Percentiles rank a stretch among this genome's conserved stretches.
phyloP scores from a whole-genome alignment of 2,888 invertebrate species.

The Acronicta aceris region DNA sequence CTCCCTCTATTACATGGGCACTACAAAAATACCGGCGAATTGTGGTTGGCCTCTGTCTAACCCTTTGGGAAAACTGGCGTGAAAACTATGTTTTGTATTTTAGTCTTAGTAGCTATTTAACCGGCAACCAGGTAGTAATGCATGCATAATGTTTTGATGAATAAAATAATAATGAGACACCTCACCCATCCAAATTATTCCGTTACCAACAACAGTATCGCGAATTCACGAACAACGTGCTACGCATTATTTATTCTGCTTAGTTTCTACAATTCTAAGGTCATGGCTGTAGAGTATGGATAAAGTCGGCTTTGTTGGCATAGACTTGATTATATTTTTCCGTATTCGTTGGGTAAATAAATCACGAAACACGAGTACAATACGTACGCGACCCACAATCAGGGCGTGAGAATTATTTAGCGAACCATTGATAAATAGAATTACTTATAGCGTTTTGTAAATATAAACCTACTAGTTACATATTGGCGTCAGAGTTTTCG shows the following conservation, averaged over 20 bases:
- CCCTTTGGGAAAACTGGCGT: too few relatives aligned
- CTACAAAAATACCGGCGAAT: too few relatives aligned
- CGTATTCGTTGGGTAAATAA: constrained; percentile 33
- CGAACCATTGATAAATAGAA: constrained; percentile 2
- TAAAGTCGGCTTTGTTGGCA: constrained; percentile 31
- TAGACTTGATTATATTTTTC: constrained; percentile 14
- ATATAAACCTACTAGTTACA: too few relatives aligned
- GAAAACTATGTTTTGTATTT: too few relatives aligned
- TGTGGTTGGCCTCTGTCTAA: too few relatives aligned
- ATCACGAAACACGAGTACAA: constrained; percentile 20
- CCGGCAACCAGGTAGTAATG: constrained; percentile 7
- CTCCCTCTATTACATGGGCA: too few relatives aligned
- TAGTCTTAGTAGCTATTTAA: neutral
- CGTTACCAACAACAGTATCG: constrained; percentile 21
- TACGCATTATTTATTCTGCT: constrained; percentile 36
- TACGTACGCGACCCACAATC: constrained; percentile 5
- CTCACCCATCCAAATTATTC: constrained; percentile 13
- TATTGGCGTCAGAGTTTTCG: too few relatives aligned
- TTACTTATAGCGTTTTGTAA: neutral
- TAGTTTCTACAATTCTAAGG: constrained; percentile 39
- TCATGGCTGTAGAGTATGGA: constrained; percentile 25
- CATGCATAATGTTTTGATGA: neutral
- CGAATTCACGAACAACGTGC: constrained; percentile 15
- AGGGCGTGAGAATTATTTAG: constrained; percentile 19
- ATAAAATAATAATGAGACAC: constrained; percentile 21